Evolutionary conservation across 2,797 vertebrate genomes (phyloP), one percentile per base, ranked within the genome.

Genomic region (Lophius americanus): DNA sequence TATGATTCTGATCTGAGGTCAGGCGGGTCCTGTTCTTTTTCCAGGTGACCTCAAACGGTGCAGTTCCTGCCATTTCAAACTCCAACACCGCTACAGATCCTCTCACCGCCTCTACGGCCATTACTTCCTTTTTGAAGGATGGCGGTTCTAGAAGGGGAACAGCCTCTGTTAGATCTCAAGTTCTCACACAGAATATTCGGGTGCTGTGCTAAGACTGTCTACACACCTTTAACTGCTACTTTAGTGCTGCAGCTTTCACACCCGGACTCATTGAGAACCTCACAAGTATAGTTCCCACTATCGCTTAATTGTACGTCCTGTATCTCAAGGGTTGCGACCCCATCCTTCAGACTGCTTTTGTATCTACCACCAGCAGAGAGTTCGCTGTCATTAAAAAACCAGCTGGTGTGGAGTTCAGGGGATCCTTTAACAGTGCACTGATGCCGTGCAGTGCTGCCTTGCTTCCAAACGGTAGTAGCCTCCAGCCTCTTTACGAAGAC

Each of bases 11-110:
- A 90, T 95, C 95, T 89, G 94, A 85, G 61, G 93, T 90, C 77
- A 97, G 92, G 66, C 92, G 91, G 75, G 95, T 96, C 89, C 95
- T 96, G 84, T 95, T 95, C 92, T 96, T 97, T 87, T 93, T 95
- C 96, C 96, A 98, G 66, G 91, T 88, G 84, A 98, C 92, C 74
- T 97, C 95, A 79, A 97, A 96, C 0, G 96, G 97, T 68, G 92
- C 88, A n/a, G 96, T 95, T 75, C 96, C 97, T 79, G 93, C 78
- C 69, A 98, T 55, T 80, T 98, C 96, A 91, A 95, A 96, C 50
- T 96, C 94, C 91, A 99, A 91, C 2, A 94, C n/a, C 4, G 95
- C 91, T 56, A 94, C 92, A 50, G 93, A 89, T 69, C 96, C 96
- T 90, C 94, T 95, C 52, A 96, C 95, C 79, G 95, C 88, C 79